These are phyloP conservation scores for Eumerus sabulonum DNA, from an alignment of 2,888 invertebrate genomes.

Conservation along the genomic window DNA sequence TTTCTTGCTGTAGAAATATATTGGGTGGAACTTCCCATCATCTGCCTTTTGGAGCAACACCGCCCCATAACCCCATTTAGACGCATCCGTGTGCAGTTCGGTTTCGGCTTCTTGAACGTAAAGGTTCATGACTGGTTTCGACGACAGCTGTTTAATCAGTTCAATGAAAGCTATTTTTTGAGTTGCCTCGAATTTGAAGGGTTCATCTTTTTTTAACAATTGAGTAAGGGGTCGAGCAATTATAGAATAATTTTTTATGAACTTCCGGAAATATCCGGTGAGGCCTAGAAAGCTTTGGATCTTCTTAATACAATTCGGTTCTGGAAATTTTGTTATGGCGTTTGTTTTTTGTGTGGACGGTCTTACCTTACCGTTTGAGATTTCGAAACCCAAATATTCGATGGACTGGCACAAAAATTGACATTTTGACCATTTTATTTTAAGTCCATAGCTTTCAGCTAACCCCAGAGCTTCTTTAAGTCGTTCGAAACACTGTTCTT, in stretches of 20 bases:
- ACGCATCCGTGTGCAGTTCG: constrained; percentile 3
- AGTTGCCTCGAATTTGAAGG: not conserved
- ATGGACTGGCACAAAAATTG: not conserved
- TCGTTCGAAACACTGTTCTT: not conserved
- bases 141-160: constrained; percentile 53
- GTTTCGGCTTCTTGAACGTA: constrained; percentile 10
- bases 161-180: constrained; percentile 17
- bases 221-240: not conserved
- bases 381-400: constrained; percentile 69
- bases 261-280: too few relatives aligned
- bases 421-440: constrained; percentile 11
- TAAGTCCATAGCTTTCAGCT: constrained; percentile 11
- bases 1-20: constrained; percentile 70
- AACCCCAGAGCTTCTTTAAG: not conserved
- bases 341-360: constrained; percentile 62
- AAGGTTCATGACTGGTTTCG: constrained; percentile 19
- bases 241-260: not conserved
- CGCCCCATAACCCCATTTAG: too few relatives aligned
- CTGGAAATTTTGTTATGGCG: not conserved
- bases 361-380: too few relatives aligned
- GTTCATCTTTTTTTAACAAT: not conserved
- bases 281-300: too few relatives aligned
- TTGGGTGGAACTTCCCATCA: constrained; percentile 69
- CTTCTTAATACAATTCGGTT: not conserved
- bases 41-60: constrained; percentile 70